These are phyloP conservation scores for Drosophila mojavensis DNA, from an alignment of 1,140 invertebrate species.

Conservation along the genomic window DNA sequence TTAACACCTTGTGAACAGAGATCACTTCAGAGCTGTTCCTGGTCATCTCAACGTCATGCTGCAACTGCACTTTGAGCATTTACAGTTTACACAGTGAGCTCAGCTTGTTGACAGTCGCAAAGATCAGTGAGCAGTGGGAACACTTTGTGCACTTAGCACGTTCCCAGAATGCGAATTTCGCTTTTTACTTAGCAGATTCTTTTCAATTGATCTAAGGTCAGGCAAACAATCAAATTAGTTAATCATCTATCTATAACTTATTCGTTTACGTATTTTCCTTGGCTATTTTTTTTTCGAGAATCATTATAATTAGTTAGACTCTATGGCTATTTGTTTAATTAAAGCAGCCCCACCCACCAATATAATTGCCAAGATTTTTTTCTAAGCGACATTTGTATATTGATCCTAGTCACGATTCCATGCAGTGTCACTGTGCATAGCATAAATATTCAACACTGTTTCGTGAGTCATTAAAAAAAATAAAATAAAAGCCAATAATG, in stretches of 20 bases:
- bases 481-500: no score
- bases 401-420: neutral
- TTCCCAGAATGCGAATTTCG: neutral
- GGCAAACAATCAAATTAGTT: neutral
- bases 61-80: slow-evolving; percentile 1
- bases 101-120: slow-evolving; percentile 18
- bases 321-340: no score
- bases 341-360: no score
- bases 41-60: neutral
- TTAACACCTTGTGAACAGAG: neutral
- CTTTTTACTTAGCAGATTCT: neutral
- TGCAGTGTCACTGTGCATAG: neutral
- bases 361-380: neutral
- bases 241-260: neutral
- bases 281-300: no score
- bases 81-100: slow-evolving; percentile 1
- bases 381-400: no score
- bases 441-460: neutral
- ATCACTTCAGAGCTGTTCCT: neutral
- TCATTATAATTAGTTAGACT: no score
- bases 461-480: no score
- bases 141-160: slow-evolving; percentile 8
- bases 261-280: no score
- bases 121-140: slow-evolving; percentile 9
- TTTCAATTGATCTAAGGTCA: slow-evolving; percentile 6